A percentile compares a stretch with the other conserved stretches of the same genome.
These are phyloP conservation scores for Phyllopteryx taeniolatus DNA, from an alignment of 2,113 vertebrate species.

Conservation along the genomic window DNA sequence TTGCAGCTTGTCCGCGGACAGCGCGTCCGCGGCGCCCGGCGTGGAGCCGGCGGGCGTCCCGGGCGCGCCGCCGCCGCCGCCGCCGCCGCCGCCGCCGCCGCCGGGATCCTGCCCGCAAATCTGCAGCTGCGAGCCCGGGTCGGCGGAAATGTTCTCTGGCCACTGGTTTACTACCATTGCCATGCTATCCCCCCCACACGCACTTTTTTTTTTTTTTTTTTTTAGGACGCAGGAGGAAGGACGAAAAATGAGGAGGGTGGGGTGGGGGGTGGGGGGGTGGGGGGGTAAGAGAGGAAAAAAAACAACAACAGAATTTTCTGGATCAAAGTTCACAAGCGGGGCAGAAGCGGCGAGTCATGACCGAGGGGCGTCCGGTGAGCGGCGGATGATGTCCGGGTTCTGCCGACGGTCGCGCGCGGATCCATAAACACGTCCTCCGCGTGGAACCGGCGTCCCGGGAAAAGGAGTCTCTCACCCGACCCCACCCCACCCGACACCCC, in stretches of 20 bases:
- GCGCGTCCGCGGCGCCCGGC: constrained; percentile 73
- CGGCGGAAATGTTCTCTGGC: constrained; percentile 81
- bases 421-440: constrained; percentile 63
- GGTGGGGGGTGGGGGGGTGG: no score
- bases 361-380: constrained; percentile 39
- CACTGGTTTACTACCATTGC: constrained; percentile 85
- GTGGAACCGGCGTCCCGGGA: constrained; percentile 16
- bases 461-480: constrained; percentile 22
- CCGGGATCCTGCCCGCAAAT: constrained; percentile 78
- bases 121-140: constrained; percentile 77
- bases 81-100: constrained; percentile 74
- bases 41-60: constrained; percentile 76
- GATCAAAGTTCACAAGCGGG: constrained; percentile 3
- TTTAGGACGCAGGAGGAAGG: no score
- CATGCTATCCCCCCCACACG: constrained; percentile 73
- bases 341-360: constrained; percentile 48
- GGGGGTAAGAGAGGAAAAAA: no score
- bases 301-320: no score
- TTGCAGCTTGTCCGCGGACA: constrained; percentile 77
- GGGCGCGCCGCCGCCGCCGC: constrained; percentile 74
- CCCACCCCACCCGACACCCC: no score
- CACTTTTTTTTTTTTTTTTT: not conserved
- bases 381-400: constrained; percentile 4
- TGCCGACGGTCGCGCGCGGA: constrained; percentile 39
- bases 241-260: no score